Percentiles rank a stretch among this genome's conserved stretches.
Evolutionary conservation across 53 echinoderm and acorn worm genomes (phyloP).

Genomic region (Zoroaster sp.): DNA sequence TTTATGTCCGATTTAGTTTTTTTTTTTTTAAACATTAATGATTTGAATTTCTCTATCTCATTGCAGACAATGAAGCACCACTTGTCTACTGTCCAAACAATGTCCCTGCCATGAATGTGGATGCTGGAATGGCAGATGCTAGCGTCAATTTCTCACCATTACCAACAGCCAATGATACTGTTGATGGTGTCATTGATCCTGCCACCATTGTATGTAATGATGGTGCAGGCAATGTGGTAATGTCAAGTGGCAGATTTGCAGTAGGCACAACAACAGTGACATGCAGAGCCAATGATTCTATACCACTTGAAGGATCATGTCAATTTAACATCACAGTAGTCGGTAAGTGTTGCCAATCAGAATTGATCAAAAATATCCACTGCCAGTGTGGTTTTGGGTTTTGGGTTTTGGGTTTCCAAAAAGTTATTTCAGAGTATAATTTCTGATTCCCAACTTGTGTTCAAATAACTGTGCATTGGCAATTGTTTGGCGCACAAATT

Average conservation of each 20-base stretch:
- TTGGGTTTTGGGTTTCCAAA: too few relatives aligned
- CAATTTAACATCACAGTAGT: neutral
- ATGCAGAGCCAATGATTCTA: neutral
- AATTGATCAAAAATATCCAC: too few relatives aligned
- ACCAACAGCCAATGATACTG: conserved; percentile 1
- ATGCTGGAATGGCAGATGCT: neutral
- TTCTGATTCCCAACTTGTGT: too few relatives aligned
- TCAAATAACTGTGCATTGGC: too few relatives aligned
- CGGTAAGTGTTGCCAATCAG: neutral
- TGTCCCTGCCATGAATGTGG: neutral
- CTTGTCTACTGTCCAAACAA: neutral
- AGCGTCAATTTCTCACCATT: neutral
- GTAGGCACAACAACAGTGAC: neutral
- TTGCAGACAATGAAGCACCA: conserved; percentile 2
- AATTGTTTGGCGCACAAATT: too few relatives aligned
- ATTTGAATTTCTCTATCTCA: too few relatives aligned
- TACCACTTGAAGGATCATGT: neutral
- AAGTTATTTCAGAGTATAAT: too few relatives aligned
- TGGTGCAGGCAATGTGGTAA: neutral
- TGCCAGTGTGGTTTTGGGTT: too few relatives aligned
- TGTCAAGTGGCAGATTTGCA: neutral
- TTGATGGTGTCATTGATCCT: neutral
- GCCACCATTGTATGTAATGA: neutral
- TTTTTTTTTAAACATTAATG: too few relatives aligned
- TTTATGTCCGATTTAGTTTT: too few relatives aligned